phyloP scores from a whole-genome alignment of 2,888 invertebrate genomes.

The Serrognathus titanus region DNA sequence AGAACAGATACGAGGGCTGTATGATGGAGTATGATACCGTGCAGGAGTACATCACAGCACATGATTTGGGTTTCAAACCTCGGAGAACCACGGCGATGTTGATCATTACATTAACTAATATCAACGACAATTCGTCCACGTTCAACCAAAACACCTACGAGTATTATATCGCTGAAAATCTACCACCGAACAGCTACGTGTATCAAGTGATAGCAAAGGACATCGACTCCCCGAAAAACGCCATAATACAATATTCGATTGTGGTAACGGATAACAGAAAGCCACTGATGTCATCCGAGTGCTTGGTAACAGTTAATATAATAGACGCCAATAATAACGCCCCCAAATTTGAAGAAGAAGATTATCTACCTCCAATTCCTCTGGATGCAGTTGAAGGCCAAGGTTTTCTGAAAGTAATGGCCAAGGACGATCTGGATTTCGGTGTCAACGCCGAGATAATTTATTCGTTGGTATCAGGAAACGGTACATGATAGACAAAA shows the following conservation, averaged over 20 bases:
- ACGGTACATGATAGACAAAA: slow-evolving; percentile 72
- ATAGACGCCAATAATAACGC: slow-evolving; percentile 91
- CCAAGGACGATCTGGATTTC: slow-evolving; percentile 75
- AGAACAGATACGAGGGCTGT: too few species aligned
- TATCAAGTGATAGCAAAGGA: slow-evolving; percentile 75
- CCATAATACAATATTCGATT: slow-evolving; percentile 81
- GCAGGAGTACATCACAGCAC: slow-evolving; percentile 84
- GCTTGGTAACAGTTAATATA: slow-evolving; percentile 80
- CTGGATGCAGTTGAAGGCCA: slow-evolving; percentile 71
- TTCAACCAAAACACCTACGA: slow-evolving; percentile 77
- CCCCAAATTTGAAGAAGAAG: slow-evolving; percentile 73
- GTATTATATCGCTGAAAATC: slow-evolving; percentile 80
- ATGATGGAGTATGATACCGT: slow-evolving; percentile 85
- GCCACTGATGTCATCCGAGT: slow-evolving; percentile 89
- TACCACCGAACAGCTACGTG: slow-evolving; percentile 69
- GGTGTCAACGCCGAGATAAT: slow-evolving; percentile 88
- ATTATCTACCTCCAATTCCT: slow-evolving; percentile 78
- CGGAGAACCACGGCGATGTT: slow-evolving; percentile 74
- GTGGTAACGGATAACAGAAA: slow-evolving; percentile 92
- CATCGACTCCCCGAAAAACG: slow-evolving; percentile 83
- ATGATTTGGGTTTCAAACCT: slow-evolving; percentile 80
- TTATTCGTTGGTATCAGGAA: slow-evolving; percentile 71
- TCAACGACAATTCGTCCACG: slow-evolving; percentile 88
- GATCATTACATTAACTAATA: slow-evolving; percentile 84
- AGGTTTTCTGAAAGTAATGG: slow-evolving; percentile 68